These are phyloP conservation scores for Lucilia sericata DNA, from an alignment of 1,140 invertebrate species.

Conservation along the genomic window DNA sequence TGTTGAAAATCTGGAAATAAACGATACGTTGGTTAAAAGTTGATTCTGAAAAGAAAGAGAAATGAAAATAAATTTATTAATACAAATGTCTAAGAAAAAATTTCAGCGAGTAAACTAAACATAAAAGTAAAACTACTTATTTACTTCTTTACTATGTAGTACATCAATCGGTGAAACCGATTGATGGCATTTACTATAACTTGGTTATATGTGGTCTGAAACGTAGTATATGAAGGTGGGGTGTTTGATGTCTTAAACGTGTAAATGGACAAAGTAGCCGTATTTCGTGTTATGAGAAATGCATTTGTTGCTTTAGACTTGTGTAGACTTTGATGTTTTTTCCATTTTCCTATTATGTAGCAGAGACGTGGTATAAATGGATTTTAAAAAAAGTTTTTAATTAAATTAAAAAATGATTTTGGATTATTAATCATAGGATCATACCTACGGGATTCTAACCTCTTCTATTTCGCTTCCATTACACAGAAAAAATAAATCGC, in stretches of 20 bases:
- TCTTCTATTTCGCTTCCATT: too few species aligned
- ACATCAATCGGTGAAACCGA: too few species aligned
- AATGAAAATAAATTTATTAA: neutral
- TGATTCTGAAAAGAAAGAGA: slow-evolving; percentile 32
- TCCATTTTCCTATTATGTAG: too few species aligned
- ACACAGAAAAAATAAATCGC: too few species aligned
- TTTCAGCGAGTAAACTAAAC: neutral
- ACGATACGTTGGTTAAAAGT: neutral
- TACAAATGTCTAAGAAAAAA: neutral
- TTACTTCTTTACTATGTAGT: too few species aligned
- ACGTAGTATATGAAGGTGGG: too few species aligned
- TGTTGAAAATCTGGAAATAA: slow-evolving; percentile 29
- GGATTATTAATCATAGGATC: too few species aligned
- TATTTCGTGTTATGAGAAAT: neutral
- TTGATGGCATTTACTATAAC: neutral
- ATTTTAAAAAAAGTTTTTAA: too few species aligned
- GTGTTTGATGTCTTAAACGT: neutral
- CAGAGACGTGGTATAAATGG: too few species aligned
- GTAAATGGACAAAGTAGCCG: neutral
- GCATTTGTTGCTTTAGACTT: neutral
- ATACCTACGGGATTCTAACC: too few species aligned
- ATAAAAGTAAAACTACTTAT: too few species aligned
- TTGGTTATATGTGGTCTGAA: neutral
- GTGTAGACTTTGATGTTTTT: neutral
- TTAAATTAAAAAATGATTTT: too few species aligned